These are phyloP conservation scores for Pterobdella sp. DNA, from an alignment of 2,888 invertebrate genomes.

Conservation along the genomic window DNA sequence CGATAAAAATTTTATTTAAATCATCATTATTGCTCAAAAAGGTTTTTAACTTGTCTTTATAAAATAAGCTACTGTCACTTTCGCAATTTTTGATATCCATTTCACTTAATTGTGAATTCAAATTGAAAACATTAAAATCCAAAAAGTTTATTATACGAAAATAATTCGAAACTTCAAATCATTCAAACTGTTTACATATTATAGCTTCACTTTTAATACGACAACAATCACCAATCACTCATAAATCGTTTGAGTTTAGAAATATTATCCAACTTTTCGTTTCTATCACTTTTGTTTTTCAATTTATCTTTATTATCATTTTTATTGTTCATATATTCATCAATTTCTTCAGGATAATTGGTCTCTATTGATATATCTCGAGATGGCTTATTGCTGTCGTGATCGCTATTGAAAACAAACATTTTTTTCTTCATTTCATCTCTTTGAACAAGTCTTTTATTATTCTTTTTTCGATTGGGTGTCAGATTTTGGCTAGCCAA, in stretches of 20 bases:
- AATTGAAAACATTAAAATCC: not conserved
- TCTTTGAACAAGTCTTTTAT: too few species aligned
- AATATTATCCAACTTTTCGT: not conserved
- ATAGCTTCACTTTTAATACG: not conserved
- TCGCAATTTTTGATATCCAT: not conserved
- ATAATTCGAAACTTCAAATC: not conserved
- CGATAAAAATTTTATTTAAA: not conserved
- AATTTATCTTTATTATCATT: too few species aligned
- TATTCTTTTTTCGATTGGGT: too few species aligned
- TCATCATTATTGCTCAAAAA: not conserved
- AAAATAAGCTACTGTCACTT: not conserved
- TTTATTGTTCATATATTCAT: too few species aligned
- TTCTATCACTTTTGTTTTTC: too few species aligned
- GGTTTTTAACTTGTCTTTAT: not conserved
- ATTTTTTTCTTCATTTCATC: too few species aligned
- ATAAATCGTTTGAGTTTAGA: constrained; percentile 1
- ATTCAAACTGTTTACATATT: not conserved
- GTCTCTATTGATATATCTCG: too few species aligned
- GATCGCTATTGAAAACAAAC: too few species aligned
- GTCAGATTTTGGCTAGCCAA: too few species aligned
- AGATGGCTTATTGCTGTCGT: too few species aligned
- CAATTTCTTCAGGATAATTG: too few species aligned
- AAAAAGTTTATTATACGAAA: not conserved
- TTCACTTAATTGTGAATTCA: not conserved
- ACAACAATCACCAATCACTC: constrained; percentile 10